Evolutionary conservation across 2,888 invertebrate genomes (phyloP).

Genomic region (Nemapogon koenigi): DNA sequence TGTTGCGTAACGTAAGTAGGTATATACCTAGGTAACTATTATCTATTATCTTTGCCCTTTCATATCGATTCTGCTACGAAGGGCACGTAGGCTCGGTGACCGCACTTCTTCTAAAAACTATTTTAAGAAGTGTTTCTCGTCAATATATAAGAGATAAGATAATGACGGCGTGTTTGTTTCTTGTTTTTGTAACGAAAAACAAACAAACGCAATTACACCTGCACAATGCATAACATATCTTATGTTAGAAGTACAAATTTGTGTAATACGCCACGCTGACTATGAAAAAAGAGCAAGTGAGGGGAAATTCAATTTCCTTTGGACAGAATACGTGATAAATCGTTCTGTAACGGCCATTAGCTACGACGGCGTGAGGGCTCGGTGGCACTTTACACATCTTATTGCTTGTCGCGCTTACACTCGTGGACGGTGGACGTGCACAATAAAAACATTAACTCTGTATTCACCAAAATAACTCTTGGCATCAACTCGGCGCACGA

Average conservation of each 20-base stretch:
- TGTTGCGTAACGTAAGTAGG: too few species aligned
- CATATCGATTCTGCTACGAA: too few species aligned
- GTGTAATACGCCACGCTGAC: slow-evolving; percentile 1
- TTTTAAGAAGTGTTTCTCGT: too few species aligned
- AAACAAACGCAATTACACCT: too few species aligned
- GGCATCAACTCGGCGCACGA: slow-evolving; percentile 49
- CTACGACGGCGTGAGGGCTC: slow-evolving; percentile 46
- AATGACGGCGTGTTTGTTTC: too few species aligned
- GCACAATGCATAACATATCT: too few species aligned
- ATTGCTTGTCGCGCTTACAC: slow-evolving; percentile 44
- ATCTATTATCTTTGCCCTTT: too few species aligned
- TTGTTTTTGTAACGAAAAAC: too few species aligned
- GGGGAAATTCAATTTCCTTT: slow-evolving; percentile 49
- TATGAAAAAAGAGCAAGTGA: slow-evolving; percentile 29
- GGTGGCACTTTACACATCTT: slow-evolving; percentile 50
- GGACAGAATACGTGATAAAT: slow-evolving; percentile 55
- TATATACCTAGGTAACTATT: too few species aligned
- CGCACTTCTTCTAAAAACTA: too few species aligned
- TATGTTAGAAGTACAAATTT: neutral
- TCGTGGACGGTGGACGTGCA: slow-evolving; percentile 40
- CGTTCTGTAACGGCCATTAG: slow-evolving; percentile 52
- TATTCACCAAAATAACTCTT: slow-evolving; percentile 64
- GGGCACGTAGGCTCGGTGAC: too few species aligned
- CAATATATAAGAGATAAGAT: too few species aligned
- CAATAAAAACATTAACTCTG: slow-evolving; percentile 64